Percentiles rank a stretch among this genome's conserved stretches.
Conservation (phyloP, 2,113 vertebrate genomes). For the Hystrix brachyura region DNA sequence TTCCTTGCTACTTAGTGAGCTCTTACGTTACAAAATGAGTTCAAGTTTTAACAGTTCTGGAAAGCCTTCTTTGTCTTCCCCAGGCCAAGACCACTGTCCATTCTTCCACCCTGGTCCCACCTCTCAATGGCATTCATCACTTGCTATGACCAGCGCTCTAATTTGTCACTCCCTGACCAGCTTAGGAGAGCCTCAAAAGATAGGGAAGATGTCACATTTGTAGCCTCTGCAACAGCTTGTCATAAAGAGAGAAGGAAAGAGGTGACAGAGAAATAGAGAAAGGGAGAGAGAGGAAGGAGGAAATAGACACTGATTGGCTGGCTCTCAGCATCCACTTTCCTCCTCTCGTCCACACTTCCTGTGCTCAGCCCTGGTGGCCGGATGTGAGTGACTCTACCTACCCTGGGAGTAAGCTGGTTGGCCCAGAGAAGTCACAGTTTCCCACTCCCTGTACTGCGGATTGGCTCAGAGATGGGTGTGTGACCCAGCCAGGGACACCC, state of each 20-base stretch:
- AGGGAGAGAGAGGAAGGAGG: neutral
- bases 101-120: neutral
- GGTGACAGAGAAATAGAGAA: neutral
- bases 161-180: neutral
- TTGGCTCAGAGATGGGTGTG: neutral
- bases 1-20: neutral
- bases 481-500: neutral
- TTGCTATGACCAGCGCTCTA: neutral
- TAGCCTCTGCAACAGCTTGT: neutral
- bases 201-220: neutral
- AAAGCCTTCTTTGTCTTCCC: neutral
- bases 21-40: neutral
- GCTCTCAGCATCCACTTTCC: neutral
- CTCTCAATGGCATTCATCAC: neutral
- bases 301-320: neutral
- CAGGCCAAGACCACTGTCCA: neutral
- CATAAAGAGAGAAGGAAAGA: neutral
- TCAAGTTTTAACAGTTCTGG: constrained; percentile 1
- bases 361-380: neutral
- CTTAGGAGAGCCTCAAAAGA: neutral
- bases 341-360: neutral
- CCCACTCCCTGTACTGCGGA: neutral
- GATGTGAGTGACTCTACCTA: neutral
- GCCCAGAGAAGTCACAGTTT: neutral
- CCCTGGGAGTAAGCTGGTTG: neutral